phyloP scores from a whole-genome alignment of 2,797 vertebrate species.

The Galagoides demidoff region DNA sequence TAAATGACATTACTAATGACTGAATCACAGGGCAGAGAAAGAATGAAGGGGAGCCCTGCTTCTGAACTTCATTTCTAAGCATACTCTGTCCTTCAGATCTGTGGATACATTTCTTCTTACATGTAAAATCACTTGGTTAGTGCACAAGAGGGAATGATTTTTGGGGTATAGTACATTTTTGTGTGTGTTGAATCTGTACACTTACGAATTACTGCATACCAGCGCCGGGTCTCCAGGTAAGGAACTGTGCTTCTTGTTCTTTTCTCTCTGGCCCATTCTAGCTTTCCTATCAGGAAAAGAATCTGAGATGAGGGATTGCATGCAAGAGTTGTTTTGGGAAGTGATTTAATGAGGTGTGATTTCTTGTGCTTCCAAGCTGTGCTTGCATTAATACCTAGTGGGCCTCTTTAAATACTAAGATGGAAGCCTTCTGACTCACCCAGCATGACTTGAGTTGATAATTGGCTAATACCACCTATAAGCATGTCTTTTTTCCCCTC shows the following conservation, averaged over 20 bases:
- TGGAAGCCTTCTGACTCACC: neutral
- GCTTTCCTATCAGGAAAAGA: neutral
- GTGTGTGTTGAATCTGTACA: neutral
- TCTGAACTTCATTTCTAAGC: neutral
- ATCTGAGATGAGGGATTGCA: neutral
- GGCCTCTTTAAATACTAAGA: neutral
- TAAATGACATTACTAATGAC: neutral
- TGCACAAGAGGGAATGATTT: neutral
- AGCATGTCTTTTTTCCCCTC: neutral
- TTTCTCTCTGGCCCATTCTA: neutral
- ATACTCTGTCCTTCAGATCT: neutral
- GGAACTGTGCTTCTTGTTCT: neutral
- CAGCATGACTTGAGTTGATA: neutral
- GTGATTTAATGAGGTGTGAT: neutral
- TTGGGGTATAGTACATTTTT: neutral
- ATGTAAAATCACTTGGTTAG: neutral
- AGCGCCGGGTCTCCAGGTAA: neutral
- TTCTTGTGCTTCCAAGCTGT: constrained; percentile 29
- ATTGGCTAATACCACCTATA: neutral
- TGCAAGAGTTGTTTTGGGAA: neutral
- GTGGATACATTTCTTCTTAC: neutral
- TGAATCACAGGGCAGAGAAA: neutral
- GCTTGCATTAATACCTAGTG: neutral
- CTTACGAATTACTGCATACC: neutral
- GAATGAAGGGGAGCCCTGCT: neutral